Percentiles rank a stretch among this genome's conserved stretches.
phyloP scores from a whole-genome alignment of 1,140 invertebrate genomes.

The Penaeus indicus region DNA sequence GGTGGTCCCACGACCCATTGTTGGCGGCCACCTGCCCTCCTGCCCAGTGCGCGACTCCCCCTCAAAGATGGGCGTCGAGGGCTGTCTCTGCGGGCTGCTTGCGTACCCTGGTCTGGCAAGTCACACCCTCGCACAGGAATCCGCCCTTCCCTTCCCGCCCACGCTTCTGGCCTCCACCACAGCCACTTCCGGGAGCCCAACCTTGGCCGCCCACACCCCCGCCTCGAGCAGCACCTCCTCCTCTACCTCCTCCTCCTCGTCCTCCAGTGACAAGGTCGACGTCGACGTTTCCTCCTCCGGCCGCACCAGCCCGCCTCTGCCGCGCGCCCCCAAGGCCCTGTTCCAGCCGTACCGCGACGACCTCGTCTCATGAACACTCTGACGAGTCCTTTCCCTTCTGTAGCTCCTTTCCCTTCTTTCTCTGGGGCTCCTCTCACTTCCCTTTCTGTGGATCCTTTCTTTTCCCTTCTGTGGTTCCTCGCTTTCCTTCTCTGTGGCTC shows the following conservation, averaged over 20 bases:
- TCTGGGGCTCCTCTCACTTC: not conserved
- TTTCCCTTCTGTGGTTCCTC: not conserved
- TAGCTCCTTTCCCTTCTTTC: not conserved
- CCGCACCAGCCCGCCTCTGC: not conserved
- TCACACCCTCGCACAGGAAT: not conserved
- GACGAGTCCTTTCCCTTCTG: not conserved
- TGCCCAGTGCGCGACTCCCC: slow-evolving; percentile 45
- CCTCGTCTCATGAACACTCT: not conserved
- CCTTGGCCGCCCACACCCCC: not conserved
- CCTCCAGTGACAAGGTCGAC: not conserved
- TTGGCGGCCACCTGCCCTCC: slow-evolving; percentile 30
- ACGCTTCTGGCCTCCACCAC: slow-evolving; percentile 5
- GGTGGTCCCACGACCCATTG: slow-evolving; percentile 1
- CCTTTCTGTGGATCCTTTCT: slow-evolving; percentile 19
- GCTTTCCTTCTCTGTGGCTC: slow-evolving; percentile 33
- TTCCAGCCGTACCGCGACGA: slow-evolving; percentile 6
- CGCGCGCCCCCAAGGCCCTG: not conserved
- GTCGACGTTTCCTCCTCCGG: not conserved
- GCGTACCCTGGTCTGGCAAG: not conserved
- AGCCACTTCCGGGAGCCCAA: not conserved
- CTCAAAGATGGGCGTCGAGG: slow-evolving; percentile 33
- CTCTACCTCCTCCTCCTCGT: not conserved
- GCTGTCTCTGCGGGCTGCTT: not conserved
- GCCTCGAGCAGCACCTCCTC: not conserved
- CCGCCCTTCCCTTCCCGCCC: slow-evolving; percentile 21